Percentiles rank a stretch among this genome's conserved stretches.
phyloP scores from a whole-genome alignment of 2,888 invertebrate genomes.

The Prionchulus punctatus region DNA sequence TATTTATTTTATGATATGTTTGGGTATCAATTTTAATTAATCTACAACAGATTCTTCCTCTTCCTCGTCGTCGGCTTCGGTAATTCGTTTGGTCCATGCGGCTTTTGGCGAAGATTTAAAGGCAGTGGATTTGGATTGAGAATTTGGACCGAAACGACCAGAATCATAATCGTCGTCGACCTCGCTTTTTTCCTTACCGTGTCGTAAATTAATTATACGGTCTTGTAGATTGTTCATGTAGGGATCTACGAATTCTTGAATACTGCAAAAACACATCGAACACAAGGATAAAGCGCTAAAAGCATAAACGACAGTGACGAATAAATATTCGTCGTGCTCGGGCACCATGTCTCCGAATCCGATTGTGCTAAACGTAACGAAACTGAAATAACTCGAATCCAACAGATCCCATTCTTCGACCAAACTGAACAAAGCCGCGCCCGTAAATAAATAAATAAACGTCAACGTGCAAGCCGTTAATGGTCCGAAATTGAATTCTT shows the following conservation, averaged over 20 bases:
- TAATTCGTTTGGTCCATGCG: not conserved
- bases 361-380: constrained; percentile 7
- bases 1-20: too few relatives aligned
- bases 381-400: constrained; percentile 14
- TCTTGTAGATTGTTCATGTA: not conserved
- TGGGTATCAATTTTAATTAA: too few relatives aligned
- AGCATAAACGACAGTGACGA: not conserved
- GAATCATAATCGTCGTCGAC: too few relatives aligned
- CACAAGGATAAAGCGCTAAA: not conserved
- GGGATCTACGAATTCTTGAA: not conserved
- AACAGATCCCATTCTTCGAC: constrained; percentile 8
- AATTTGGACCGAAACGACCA: too few relatives aligned
- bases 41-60: not conserved
- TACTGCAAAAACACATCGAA: not conserved
- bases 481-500: not conserved
- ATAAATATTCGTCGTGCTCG: not conserved
- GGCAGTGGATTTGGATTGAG: too few relatives aligned
- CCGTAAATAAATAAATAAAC: not conserved
- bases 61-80: not conserved
- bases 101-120: not conserved
- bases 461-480: not conserved
- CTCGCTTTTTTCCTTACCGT: too few relatives aligned
- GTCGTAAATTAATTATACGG: too few relatives aligned
- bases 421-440: not conserved
- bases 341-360: constrained; percentile 10